phyloP scores from a whole-genome alignment of 2,888 invertebrate species.

The Gisinianus flammeolus region DNA sequence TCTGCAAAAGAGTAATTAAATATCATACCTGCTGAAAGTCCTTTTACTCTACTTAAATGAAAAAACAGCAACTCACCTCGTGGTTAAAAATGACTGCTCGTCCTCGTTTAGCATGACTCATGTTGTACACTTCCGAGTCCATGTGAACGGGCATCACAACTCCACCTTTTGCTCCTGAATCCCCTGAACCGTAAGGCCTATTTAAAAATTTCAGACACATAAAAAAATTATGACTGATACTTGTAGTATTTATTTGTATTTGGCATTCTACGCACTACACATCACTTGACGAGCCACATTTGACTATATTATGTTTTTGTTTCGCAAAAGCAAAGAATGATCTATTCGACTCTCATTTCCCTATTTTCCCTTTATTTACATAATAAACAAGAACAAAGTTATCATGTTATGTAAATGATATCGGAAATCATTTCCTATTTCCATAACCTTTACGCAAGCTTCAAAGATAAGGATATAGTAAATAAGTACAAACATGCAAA shows the following conservation, averaged over 20 bases:
- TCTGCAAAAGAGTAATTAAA: constrained; percentile 36
- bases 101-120: constrained; percentile 55
- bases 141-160: constrained; percentile 53
- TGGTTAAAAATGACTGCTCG: constrained; percentile 57
- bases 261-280: too few species aligned
- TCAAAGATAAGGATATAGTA: too few species aligned
- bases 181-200: background rate
- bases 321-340: too few species aligned
- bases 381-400: too few species aligned
- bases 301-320: too few species aligned
- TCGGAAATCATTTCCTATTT: too few species aligned
- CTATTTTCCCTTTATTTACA: too few species aligned
- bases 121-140: constrained; percentile 57
- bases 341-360: too few species aligned
- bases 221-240: background rate
- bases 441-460: too few species aligned
- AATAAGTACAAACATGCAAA: too few species aligned
- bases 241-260: background rate
- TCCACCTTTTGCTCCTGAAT: background rate
- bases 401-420: too few species aligned
- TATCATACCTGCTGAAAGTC: background rate
- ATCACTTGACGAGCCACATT: too few species aligned
- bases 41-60: constrained; percentile 4
- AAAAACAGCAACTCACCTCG: constrained; percentile 43
- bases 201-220: background rate